Conservation (phyloP, 2,888 invertebrate species). For the Alloplasta piceator region DNA sequence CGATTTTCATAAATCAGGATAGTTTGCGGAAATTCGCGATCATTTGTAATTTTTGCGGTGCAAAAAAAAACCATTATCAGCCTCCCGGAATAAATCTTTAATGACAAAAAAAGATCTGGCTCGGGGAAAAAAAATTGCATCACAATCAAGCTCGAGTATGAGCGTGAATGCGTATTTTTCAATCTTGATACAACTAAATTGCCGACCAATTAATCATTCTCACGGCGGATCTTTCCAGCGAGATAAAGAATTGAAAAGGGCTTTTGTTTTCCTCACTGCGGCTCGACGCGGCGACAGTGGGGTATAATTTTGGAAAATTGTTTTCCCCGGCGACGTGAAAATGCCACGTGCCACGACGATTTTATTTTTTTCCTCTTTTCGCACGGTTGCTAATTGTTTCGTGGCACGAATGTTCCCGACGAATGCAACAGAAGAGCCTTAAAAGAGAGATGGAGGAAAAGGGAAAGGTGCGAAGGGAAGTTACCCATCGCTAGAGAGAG, state of each 20-base stretch:
- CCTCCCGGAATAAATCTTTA: too few species aligned
- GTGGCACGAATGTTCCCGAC: constrained; percentile 68
- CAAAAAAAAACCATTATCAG: background rate
- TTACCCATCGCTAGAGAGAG: background rate
- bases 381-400: constrained; percentile 73
- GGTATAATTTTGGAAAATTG: constrained; percentile 39
- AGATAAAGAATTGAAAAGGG: constrained; percentile 29
- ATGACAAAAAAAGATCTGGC: background rate
- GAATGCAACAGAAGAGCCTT: background rate
- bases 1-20: constrained; percentile 44
- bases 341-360: background rate
- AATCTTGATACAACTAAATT: constrained; percentile 23
- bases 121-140: background rate
- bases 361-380: constrained; percentile 49
- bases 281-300: constrained; percentile 22
- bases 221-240: background rate
- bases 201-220: constrained; percentile 15
- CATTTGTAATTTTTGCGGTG: background rate
- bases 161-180: constrained; percentile 6
- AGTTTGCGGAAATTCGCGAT: constrained; percentile 6
- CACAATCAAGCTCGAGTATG: background rate
- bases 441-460: constrained; percentile 1
- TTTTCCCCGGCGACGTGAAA: constrained; percentile 17
- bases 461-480: constrained; percentile 19
- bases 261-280: background rate